Conservation (phyloP, 2,888 invertebrate genomes). For the Crepidodera aurea region DNA sequence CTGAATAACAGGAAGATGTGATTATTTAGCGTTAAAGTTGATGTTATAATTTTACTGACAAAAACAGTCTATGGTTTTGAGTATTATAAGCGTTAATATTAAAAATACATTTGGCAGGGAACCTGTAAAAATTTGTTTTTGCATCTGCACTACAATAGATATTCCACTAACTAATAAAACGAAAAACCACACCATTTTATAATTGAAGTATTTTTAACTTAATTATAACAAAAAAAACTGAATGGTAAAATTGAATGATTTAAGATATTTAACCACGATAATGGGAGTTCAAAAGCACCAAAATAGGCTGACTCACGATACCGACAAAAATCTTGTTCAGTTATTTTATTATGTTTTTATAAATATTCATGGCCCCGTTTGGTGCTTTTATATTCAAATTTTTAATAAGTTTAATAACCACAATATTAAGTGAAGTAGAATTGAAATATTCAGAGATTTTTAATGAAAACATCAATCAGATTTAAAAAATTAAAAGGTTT, state of each 20-base stretch:
- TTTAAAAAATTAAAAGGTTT: neutral
- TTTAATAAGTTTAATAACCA: constrained; percentile 27
- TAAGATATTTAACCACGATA: constrained; percentile 10
- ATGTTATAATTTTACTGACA: too few species aligned
- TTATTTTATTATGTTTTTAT: constrained; percentile 23
- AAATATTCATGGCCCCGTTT: constrained; percentile 23
- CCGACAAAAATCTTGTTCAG: constrained; percentile 21
- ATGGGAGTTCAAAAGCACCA: constrained; percentile 16
- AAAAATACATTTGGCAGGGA: too few species aligned
- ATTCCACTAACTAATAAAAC: too few species aligned
- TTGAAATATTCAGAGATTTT: neutral
- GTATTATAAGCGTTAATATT: too few species aligned
- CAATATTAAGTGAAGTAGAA: constrained; percentile 18
- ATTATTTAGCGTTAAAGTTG: too few species aligned
- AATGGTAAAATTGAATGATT: neutral
- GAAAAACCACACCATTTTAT: too few species aligned
- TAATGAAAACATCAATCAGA: constrained; percentile 5
- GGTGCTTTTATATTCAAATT: constrained; percentile 28
- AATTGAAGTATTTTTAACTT: too few species aligned
- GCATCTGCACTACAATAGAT: too few species aligned
- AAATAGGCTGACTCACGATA: constrained; percentile 22
- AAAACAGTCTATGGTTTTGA: too few species aligned
- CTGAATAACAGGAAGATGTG: too few species aligned
- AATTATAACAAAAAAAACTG: too few species aligned
- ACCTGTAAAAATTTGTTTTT: too few species aligned